Evolutionary conservation across 2,113 vertebrate genomes (phyloP), one percentile per base, ranked within the genome.

Genomic region (Carassius carassius): DNA sequence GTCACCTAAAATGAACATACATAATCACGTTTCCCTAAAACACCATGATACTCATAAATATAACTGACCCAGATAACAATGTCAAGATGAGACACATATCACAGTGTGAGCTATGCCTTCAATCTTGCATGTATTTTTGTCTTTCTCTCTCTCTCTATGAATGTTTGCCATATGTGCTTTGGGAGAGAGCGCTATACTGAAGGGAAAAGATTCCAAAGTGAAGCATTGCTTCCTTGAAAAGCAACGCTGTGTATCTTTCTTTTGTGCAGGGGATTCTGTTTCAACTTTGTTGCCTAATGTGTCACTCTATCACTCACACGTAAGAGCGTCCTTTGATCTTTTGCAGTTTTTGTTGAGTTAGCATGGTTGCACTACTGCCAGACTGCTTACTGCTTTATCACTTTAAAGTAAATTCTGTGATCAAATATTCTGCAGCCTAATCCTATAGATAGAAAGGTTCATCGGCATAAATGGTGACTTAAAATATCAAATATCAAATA

Each of bases 11-110:
- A 89, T 86, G 84, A 91, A 91, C 87, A 91, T 86, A 85, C 88
- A 88, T 92, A 93, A 93, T 92, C 92, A 88, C 86, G 77, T 94
- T 93, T 91, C 86, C 86, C 77, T 89, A 80, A 89, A 90, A 89
- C 87, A 78, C 90, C 72, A 81, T 92, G 89, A 79, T 81, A 74
- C 86, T 89, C 81, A 89, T 89, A 92, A 93, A 93, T 92, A 91
- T 89, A 90, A 89, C 82, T 90, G 91, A 92, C 92, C 90, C 85
- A 91, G 76, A 90, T 87, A 88, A 90, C 87, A 92, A 90, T 90
- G 86, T 89, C 89, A 91, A 86, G 81, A 88, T 69, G 69, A 83
- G 84, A 84, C 60, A 63, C 74, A 65, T 56, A 70, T 76, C 72
- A 32, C 84, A 81, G 82, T 84, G 72, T 87, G 84, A 87, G 87